Evolutionary conservation across 1,140 invertebrate species (phyloP), one percentile per base, ranked within the genome.

Genomic region (Berghia stephanieae): DNA sequence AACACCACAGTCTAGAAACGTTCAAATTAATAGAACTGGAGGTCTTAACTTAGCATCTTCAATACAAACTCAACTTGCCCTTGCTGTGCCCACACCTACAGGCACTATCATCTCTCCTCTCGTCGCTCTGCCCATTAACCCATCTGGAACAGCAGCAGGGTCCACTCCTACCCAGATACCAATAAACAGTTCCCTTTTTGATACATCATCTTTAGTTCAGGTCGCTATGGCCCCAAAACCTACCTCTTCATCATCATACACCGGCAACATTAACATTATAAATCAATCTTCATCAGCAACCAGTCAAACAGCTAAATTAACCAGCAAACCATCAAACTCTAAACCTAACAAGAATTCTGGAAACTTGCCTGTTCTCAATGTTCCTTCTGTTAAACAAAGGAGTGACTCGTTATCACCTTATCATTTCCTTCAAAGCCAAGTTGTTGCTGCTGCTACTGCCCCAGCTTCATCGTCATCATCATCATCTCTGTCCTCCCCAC

Each of bases 331-430:
- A 10, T 49, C 66, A 27, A 10, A 6, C 36, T 16, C 27, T 13
- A 10, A 10, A 10, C 10, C 57, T 27, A 16, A 10, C 27, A 10
- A 63, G 34, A 63, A 31, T 63, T 3, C 52, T 3, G 57, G 43
- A 36, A 52, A 36, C 27, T 42, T 75, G 10, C 72, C 74, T n/a
- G 74, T 76, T 1, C 40, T 76, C 21, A 75, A 67, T 38, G 63
- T 74, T 18, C 75, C 57, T n/a, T 70, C 40, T 40, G 63, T 75
- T 57, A 69, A 40, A 24, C 79, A 78, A 24, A 78, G 76, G 38
- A 52, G 73, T 55, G 57, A 78, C 34, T 55, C 79, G 24, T 79
- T 76, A 16, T 52, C 49, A 31, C 34, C 79, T n/a, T n/a, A 24
- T 75, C 75, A 55, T 57, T 73, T 66, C 66, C 75, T 18, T 73